Percentiles rank a stretch among this genome's conserved stretches.
Conservation (phyloP, 2,888 invertebrate species). For the Pheosia gnoma region DNA sequence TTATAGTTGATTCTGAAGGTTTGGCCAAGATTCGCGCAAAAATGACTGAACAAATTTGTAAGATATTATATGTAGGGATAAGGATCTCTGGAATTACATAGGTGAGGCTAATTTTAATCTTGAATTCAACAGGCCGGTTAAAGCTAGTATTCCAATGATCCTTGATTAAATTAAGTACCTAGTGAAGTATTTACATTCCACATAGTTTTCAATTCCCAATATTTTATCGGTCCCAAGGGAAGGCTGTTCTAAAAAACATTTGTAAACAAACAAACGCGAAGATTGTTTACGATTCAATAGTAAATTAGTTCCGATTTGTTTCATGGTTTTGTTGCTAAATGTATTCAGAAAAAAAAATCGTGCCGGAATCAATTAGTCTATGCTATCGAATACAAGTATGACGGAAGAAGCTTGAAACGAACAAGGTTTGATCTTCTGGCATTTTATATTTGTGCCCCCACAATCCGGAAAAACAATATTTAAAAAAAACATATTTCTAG, state of each 20-base stretch:
- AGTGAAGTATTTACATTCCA: background rate
- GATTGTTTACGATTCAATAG: constrained; percentile 42
- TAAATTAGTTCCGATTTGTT: constrained; percentile 8
- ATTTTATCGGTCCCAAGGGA: constrained; percentile 60
- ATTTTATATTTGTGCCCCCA: no score
- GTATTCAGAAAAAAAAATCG: background rate
- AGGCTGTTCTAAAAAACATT: constrained; percentile 47
- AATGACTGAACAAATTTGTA: no score
- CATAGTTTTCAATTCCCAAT: constrained; percentile 18
- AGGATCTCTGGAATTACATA: no score
- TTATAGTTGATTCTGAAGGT: no score
- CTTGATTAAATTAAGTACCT: no score
- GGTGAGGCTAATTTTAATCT: no score
- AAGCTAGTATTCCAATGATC: no score
- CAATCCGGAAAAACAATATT: no score
- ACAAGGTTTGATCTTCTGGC: background rate
- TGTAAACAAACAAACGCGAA: constrained; percentile 34
- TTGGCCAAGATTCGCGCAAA: no score
- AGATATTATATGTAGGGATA: no score
- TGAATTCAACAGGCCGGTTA: no score
- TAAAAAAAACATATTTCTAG: no score
- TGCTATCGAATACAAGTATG: background rate
- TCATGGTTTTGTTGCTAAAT: background rate
- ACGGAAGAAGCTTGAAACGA: background rate
- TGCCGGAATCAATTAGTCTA: constrained; percentile 2